Evolutionary conservation across 2,797 vertebrate genomes (phyloP).

Genomic region (Labeo calbasu): DNA sequence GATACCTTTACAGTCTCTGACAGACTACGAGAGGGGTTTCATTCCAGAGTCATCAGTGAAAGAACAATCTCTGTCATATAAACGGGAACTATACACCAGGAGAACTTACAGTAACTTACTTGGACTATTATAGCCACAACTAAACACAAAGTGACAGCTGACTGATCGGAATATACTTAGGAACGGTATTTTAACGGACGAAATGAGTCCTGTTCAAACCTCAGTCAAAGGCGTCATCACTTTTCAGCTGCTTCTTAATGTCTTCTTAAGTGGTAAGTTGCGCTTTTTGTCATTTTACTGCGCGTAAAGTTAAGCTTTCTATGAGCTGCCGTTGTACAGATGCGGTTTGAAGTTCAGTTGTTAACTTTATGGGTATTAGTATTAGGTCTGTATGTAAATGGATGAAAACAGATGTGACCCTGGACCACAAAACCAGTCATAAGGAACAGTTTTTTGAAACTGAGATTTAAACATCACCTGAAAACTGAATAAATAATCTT

Average conservation of each 20-base stretch:
- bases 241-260: conserved; percentile 66
- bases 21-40: not conserved
- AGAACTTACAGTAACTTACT: not conserved
- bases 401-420: not conserved
- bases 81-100: not conserved
- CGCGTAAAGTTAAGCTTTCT: not conserved
- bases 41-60: conserved; percentile 4
- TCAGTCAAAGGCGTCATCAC: conserved; percentile 40
- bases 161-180: conserved; percentile 36
- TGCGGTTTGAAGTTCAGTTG: not conserved
- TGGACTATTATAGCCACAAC: conserved; percentile 46
- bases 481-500: too few relatives aligned
- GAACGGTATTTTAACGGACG: conserved; percentile 47
- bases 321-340: conserved; percentile 1
- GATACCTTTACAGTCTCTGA: conserved; percentile 35
- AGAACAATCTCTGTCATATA: not conserved
- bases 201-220: conserved; percentile 66
- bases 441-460: too few relatives aligned
- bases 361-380: not conserved
- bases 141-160: not conserved
- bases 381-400: not conserved
- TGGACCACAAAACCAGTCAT: too few relatives aligned
- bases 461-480: too few relatives aligned
- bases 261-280: conserved; percentile 72
- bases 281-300: not conserved